Conservation (phyloP, 1,140 invertebrate genomes). For the Telenomus remus region DNA sequence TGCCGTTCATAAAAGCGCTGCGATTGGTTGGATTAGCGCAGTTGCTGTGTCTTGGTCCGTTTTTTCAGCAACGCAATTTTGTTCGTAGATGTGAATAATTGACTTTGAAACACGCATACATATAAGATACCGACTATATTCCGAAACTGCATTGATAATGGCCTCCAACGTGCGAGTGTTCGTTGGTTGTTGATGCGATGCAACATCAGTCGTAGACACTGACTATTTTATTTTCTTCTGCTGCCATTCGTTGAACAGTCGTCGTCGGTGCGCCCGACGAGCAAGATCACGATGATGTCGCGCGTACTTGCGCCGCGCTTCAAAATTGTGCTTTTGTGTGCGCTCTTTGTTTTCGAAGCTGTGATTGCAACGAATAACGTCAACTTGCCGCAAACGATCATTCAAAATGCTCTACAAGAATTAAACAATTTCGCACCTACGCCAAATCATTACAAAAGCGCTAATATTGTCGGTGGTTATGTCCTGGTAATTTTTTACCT, state of each 20-base stretch:
- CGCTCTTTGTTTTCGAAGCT: constrained; percentile 11
- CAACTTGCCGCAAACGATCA: constrained; percentile 3
- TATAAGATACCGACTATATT: constrained; percentile 20
- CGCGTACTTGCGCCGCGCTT: constrained; percentile 23
- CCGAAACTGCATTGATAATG: constrained; percentile 39
- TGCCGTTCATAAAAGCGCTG: constrained; percentile 23
- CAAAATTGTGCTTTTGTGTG: constrained; percentile 18
- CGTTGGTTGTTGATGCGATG: constrained; percentile 32
- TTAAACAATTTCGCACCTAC: constrained; percentile 27
- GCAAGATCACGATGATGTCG: constrained; percentile 31
- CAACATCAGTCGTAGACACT: constrained; percentile 35
- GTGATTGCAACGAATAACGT: constrained; percentile 8
- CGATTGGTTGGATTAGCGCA: constrained; percentile 25
- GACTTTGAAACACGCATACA: constrained; percentile 42
- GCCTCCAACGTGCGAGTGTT: constrained; percentile 29
- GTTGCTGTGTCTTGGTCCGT: constrained; percentile 15
- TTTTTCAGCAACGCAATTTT: constrained; percentile 41
- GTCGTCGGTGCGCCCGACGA: constrained; percentile 24
- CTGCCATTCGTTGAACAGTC: constrained; percentile 42
- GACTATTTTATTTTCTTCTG: constrained; percentile 46
- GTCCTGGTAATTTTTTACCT: constrained; percentile 25
- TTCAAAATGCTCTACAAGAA: constrained; percentile 16
- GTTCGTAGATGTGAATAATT: constrained; percentile 32
- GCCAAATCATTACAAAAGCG: constrained; percentile 22
- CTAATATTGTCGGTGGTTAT: constrained; percentile 19